These are phyloP conservation scores for Petrocephalus zakoni DNA, from an alignment of 2,113 vertebrate species.

Conservation along the genomic window DNA sequence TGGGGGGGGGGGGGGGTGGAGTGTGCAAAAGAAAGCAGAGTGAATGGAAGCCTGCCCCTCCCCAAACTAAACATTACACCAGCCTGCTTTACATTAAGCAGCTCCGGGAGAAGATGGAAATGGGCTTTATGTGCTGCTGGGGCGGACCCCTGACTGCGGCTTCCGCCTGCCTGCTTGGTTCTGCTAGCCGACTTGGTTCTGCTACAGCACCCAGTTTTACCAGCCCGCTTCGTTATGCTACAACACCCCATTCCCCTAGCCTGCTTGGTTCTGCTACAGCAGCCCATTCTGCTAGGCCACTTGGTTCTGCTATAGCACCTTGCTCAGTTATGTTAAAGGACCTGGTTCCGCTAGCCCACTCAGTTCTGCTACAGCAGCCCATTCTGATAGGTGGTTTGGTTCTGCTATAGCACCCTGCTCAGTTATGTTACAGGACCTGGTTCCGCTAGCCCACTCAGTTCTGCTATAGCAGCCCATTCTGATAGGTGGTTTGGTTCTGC, in stretches of 20 bases:
- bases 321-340: neutral
- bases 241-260: neutral
- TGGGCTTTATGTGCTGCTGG: neutral
- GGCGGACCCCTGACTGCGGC: neutral
- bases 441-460: neutral
- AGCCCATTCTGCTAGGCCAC: neutral
- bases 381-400: neutral
- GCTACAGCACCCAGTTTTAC: neutral
- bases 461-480: neutral
- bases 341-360: no score
- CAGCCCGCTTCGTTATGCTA: neutral
- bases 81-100: constrained; percentile 9
- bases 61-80: neutral
- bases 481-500: neutral
- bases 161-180: neutral
- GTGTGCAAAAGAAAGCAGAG: neutral
- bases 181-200: neutral
- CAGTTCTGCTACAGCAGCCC: neutral
- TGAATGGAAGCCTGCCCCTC: neutral
- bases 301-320: no score
- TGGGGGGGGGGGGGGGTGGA: neutral
- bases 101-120: neutral
- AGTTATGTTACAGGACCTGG: neutral
- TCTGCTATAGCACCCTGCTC: no score
- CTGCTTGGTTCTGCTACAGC: neutral